phyloP scores from a whole-genome alignment of 2,888 invertebrate species.

The Sarcophaga variegata region DNA sequence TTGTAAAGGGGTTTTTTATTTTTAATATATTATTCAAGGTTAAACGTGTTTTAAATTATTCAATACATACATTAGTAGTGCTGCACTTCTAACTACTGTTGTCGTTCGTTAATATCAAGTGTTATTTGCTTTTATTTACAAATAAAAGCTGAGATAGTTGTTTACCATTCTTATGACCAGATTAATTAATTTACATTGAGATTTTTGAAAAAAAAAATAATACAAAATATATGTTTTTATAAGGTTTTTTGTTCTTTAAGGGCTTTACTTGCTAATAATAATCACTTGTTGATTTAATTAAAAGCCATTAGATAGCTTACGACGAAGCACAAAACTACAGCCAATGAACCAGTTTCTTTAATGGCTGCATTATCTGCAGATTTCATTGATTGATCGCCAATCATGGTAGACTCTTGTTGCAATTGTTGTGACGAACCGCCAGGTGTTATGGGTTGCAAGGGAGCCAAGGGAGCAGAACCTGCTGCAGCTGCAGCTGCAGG shows the following conservation, averaged over 20 bases:
- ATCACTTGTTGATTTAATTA: constrained; percentile 30
- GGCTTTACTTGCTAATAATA: neutral
- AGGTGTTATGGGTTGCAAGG: constrained; percentile 69
- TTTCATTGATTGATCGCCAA: constrained; percentile 62
- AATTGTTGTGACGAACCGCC: constrained; percentile 71
- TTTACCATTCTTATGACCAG: constrained; percentile 35
- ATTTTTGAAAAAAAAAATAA: constrained; percentile 25
- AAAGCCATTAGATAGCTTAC: constrained; percentile 56
- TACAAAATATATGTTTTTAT: neutral
- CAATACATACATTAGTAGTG: constrained; percentile 14
- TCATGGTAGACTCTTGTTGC: constrained; percentile 65
- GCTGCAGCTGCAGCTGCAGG: constrained; percentile 50
- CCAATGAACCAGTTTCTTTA: constrained; percentile 31
- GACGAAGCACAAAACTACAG: constrained; percentile 44
- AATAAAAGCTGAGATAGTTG: constrained; percentile 1
- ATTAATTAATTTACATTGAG: constrained; percentile 45
- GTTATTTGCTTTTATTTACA: neutral
- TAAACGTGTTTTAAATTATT: constrained; percentile 50
- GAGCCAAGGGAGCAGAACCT: constrained; percentile 74
- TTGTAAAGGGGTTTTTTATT: constrained; percentile 12
- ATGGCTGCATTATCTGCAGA: constrained; percentile 40
- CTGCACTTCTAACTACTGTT: constrained; percentile 6
- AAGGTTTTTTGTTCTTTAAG: neutral
- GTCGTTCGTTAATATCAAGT: neutral
- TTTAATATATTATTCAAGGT: constrained; percentile 41